These are phyloP conservation scores for Apamea anceps DNA, from an alignment of 2,888 invertebrate genomes.

Conservation along the genomic window DNA sequence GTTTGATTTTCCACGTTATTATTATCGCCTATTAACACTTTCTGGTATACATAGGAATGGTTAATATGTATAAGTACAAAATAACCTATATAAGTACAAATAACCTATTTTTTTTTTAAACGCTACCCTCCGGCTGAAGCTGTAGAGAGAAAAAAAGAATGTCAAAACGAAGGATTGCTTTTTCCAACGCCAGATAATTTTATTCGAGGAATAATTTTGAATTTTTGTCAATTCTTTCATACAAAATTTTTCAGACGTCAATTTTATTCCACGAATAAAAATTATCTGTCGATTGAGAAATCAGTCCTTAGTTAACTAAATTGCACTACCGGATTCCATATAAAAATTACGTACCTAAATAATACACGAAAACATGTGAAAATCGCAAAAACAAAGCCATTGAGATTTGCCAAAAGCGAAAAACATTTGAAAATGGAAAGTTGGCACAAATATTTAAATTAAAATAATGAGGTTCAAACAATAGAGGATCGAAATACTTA, in stretches of 20 bases:
- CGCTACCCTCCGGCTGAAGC: background rate
- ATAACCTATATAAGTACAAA: conserved; percentile 5
- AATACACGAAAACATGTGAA: conserved; percentile 5
- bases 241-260: too few relatives aligned
- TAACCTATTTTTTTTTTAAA: background rate
- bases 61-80: conserved; percentile 5
- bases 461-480: conserved; percentile 56
- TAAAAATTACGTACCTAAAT: background rate
- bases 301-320: background rate
- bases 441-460: conserved; percentile 42
- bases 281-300: too few relatives aligned
- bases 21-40: conserved; percentile 41
- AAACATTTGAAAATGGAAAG: conserved; percentile 59
- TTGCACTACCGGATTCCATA: background rate
- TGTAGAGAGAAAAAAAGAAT: background rate
- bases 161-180: background rate
- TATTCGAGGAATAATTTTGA: too few relatives aligned
- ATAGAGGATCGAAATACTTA: conserved; percentile 56
- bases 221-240: too few relatives aligned
- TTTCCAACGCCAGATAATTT: too few relatives aligned
- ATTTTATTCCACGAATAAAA: too few relatives aligned
- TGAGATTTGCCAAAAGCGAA: conserved; percentile 13
- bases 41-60: conserved; percentile 31
- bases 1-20: conserved; percentile 53
- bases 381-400: background rate